Evolutionary conservation across 2,888 invertebrate genomes (phyloP), one percentile per base, ranked within the genome.

Genomic region (Hirtodrosophila duncani): DNA sequence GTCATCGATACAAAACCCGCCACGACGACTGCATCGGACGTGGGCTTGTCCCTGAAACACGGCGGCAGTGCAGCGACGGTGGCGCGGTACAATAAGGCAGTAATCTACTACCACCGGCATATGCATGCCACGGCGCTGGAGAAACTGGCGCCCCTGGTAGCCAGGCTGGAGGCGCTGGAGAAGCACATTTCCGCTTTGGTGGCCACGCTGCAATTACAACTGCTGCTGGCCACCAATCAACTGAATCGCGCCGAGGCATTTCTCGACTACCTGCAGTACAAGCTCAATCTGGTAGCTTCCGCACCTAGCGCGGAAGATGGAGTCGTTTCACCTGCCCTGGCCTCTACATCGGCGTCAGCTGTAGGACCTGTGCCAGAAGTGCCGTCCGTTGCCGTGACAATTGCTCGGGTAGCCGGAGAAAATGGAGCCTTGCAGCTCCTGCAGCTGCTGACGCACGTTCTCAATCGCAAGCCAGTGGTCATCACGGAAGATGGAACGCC

Each of bases 151-250:
- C 81, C 82, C 0, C 39, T 86, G 2, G 68, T 85, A 2, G 63
- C 78, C 5, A 67, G 84, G 38, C 34, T 86, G 4, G 81, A 84
- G 33, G 68, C 82, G 0, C 57, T 84, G 18, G 87, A 86, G 34
- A 83, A 84, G 48, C 64, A 63, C 5, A 74, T 83, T 37, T 67
- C 79, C 0, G 79, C 82, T 3, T 64, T 83, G 42, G 81, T 83
- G 6, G 86, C 86, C 13, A 68, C 86, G 2, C 62, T 87, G 36
- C 80, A 86, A 45, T 51, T 87, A 20, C 81, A 79, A 16, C 63
- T 87, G 30, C 58, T 87, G 1, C 46, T 87, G 5, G 82, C 82
- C 29, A 85, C 85, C 7, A 87, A 86, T 66, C 86, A 87, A 51
- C 26, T 83, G 0, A 83, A 81, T 49, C 83, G 82, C n/a, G 87